These are phyloP conservation scores for Xyliphius kryptos DNA, from an alignment of 2,113 vertebrate genomes.

Conservation along the genomic window DNA sequence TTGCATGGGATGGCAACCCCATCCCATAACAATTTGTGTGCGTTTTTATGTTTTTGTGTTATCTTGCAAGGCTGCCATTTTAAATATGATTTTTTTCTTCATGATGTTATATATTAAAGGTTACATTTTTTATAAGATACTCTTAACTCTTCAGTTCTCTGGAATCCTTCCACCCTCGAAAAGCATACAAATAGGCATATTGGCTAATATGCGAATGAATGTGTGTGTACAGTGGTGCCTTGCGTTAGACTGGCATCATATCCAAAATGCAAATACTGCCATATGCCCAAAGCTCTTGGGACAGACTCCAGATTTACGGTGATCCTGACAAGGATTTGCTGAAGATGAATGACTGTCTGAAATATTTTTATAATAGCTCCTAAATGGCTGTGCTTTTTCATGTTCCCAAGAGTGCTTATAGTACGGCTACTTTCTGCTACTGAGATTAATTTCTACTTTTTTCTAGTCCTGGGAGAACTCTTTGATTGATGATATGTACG, in stretches of 20 bases:
- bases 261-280: neutral
- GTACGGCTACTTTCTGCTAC: neutral
- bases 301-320: neutral
- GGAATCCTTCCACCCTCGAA: neutral
- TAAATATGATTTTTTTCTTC: no score
- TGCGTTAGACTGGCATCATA: neutral
- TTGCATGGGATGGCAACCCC: no score
- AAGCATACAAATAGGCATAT: neutral
- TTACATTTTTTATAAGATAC: no score
- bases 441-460: conserved; percentile 28
- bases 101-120: no score
- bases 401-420: neutral
- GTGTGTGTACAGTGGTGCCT: neutral
- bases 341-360: neutral
- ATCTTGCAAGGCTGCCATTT: no score
- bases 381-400: conserved; percentile 21
- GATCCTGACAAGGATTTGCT: neutral
- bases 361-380: conserved; percentile 5
- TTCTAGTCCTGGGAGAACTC: conserved; percentile 19
- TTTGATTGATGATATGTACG: conserved; percentile 44
- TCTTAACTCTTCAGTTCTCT: neutral
- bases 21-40: no score
- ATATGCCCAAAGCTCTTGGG: neutral
- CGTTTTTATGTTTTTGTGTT: no score
- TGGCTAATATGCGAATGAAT: neutral